Conservation (phyloP, 2,113 vertebrate species). For the Triplophysa siluroides region DNA sequence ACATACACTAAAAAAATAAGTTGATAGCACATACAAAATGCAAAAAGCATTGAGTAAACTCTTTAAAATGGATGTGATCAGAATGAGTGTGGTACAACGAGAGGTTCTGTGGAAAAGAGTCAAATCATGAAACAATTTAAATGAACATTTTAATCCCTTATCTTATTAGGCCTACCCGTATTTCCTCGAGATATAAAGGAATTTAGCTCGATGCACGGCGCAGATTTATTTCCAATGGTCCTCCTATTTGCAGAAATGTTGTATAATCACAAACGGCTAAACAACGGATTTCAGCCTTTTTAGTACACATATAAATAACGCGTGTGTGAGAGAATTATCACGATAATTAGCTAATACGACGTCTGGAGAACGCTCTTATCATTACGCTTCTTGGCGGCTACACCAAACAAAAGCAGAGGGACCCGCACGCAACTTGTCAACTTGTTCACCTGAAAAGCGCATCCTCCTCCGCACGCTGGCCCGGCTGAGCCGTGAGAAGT, state of each 20-base stretch:
- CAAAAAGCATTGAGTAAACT: slow-evolving; percentile 44
- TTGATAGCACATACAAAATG: slow-evolving; percentile 56
- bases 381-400: slow-evolving; percentile 42
- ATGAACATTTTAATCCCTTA: slow-evolving; percentile 76
- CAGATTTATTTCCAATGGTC: slow-evolving; percentile 44
- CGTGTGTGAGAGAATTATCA: slow-evolving; percentile 11
- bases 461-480: slow-evolving; percentile 50
- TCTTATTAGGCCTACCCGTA: slow-evolving; percentile 68
- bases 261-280: not conserved
- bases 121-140: slow-evolving; percentile 72
- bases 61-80: slow-evolving; percentile 62
- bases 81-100: slow-evolving; percentile 21
- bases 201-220: slow-evolving; percentile 58
- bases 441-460: slow-evolving; percentile 56
- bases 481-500: slow-evolving; percentile 52
- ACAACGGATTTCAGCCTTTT: not conserved
- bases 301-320: not conserved
- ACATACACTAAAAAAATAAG: no score
- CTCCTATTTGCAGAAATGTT: slow-evolving; percentile 41
- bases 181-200: slow-evolving; percentile 63
- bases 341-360: slow-evolving; percentile 36
- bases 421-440: slow-evolving; percentile 53
- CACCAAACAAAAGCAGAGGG: slow-evolving; percentile 52
- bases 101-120: slow-evolving; percentile 53
- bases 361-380: slow-evolving; percentile 45